Evolutionary conservation across 2,888 invertebrate genomes (phyloP).

Genomic region (Sympetrum striolatum): DNA sequence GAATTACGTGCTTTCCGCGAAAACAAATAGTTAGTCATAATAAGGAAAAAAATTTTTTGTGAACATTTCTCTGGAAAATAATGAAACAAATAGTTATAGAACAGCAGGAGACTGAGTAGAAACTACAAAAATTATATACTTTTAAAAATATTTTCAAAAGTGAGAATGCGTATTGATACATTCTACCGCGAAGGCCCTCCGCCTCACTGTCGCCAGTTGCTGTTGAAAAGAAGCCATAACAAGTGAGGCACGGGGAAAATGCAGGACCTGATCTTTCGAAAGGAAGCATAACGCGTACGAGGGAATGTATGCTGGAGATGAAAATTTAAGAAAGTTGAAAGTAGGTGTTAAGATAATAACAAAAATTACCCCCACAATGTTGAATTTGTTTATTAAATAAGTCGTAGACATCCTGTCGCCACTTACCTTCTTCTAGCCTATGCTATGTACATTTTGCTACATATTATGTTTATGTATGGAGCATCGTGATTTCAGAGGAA

Average conservation of each 20-base stretch:
- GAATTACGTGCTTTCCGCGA: not conserved
- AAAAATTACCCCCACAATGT: not conserved
- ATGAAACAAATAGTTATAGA: not conserved
- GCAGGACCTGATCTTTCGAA: conserved; percentile 15
- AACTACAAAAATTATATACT: too few relatives aligned
- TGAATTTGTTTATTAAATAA: not conserved
- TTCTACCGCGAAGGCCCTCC: conserved; percentile 17
- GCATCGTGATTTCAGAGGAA: too few relatives aligned
- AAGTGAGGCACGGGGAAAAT: conserved; percentile 43
- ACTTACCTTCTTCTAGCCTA: not conserved
- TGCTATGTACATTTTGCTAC: not conserved
- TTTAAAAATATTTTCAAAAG: not conserved
- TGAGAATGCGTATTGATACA: conserved; percentile 11
- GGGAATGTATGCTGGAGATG: conserved; percentile 33
- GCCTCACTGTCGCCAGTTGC: conserved; percentile 44
- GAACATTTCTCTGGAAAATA: too few relatives aligned
- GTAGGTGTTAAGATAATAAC: not conserved
- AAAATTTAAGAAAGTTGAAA: not conserved
- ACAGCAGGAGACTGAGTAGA: not conserved
- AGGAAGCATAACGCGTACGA: conserved; percentile 19
- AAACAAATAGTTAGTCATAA: not conserved
- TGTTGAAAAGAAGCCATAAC: conserved; percentile 39
- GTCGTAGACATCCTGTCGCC: conserved; percentile 38
- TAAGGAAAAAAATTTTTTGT: not conserved
- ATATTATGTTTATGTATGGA: not conserved